Percentiles rank a stretch among this genome's conserved stretches.
Conservation (phyloP, 2,888 invertebrate genomes). For the Epistrophe eligans region DNA sequence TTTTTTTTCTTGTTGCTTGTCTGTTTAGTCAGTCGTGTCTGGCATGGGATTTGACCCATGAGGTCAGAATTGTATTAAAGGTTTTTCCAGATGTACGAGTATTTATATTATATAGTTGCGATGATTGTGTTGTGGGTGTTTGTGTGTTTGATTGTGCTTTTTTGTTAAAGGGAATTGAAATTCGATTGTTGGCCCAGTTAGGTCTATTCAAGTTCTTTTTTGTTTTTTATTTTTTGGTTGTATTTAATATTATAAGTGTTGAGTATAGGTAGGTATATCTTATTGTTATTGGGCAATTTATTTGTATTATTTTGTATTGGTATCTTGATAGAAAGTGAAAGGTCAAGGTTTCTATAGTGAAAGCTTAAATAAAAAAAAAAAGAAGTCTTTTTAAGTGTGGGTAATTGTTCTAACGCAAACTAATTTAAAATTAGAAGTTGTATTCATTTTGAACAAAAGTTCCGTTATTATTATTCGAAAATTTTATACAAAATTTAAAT, state of each 20-base stretch:
- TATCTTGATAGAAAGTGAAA: conserved; percentile 21
- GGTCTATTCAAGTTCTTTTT: not conserved
- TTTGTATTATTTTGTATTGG: not conserved
- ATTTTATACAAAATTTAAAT: too few species aligned
- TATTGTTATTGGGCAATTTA: not conserved
- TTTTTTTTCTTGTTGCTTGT: not conserved
- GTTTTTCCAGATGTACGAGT: conserved; percentile 21
- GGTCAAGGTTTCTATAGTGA: conserved; percentile 13
- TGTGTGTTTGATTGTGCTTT: conserved; percentile 19
- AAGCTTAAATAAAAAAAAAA: not conserved
- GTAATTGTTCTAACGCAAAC: too few species aligned
- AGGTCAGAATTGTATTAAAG: conserved; percentile 47
- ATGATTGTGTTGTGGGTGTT: not conserved
- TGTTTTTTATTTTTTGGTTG: not conserved
- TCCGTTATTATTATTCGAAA: too few species aligned
- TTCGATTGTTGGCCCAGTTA: conserved; percentile 39
- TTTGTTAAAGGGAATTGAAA: conserved; percentile 23
- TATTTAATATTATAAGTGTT: not conserved
- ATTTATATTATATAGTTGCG: not conserved
- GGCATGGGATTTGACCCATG: conserved; percentile 62
- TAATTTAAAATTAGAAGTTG: not conserved
- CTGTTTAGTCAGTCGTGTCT: conserved; percentile 52
- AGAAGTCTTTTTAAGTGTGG: not conserved
- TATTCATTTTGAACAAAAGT: not conserved
- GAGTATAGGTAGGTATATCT: too few species aligned